Percentiles rank a stretch among this genome's conserved stretches.
These are phyloP conservation scores for Bombus picipes DNA, from an alignment of 1,140 invertebrate genomes.

Conservation along the genomic window DNA sequence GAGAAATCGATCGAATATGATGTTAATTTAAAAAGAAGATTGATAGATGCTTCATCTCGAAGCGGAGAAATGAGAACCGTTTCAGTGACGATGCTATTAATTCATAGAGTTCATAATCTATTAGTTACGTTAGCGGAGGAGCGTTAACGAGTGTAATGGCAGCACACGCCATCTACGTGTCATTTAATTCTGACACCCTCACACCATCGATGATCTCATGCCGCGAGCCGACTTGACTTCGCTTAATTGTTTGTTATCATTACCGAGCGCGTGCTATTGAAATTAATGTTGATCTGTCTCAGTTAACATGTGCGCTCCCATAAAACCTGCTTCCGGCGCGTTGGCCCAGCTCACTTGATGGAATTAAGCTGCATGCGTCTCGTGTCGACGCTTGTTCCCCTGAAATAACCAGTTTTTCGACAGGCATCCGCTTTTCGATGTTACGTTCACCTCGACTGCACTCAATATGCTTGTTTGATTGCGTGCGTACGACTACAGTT, in stretches of 20 bases:
- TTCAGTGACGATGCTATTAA: slow-evolving; percentile 77
- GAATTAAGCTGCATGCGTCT: slow-evolving; percentile 80
- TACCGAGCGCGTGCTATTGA: slow-evolving; percentile 82
- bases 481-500: background rate
- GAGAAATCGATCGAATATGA: background rate
- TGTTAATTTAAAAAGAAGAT: background rate
- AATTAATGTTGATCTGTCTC: slow-evolving; percentile 82
- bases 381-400: slow-evolving; percentile 44
- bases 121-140: slow-evolving; percentile 79
- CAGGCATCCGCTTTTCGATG: background rate
- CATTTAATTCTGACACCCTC: slow-evolving; percentile 80
- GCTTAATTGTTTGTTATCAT: slow-evolving; percentile 83
- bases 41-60: background rate
- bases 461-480: too few relatives aligned
- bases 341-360: slow-evolving; percentile 74
- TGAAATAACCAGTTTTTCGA: slow-evolving; percentile 43
- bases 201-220: slow-evolving; percentile 83
- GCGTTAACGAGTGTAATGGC: slow-evolving; percentile 81
- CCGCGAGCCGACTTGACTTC: slow-evolving; percentile 75
- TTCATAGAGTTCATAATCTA: slow-evolving; percentile 82
- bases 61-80: slow-evolving; percentile 68
- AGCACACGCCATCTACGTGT: slow-evolving; percentile 81
- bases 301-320: slow-evolving; percentile 79
- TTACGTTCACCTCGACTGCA: background rate
- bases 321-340: slow-evolving; percentile 81